phyloP scores from a whole-genome alignment of 1,140 invertebrate genomes.

The Gryllus bimaculatus region DNA sequence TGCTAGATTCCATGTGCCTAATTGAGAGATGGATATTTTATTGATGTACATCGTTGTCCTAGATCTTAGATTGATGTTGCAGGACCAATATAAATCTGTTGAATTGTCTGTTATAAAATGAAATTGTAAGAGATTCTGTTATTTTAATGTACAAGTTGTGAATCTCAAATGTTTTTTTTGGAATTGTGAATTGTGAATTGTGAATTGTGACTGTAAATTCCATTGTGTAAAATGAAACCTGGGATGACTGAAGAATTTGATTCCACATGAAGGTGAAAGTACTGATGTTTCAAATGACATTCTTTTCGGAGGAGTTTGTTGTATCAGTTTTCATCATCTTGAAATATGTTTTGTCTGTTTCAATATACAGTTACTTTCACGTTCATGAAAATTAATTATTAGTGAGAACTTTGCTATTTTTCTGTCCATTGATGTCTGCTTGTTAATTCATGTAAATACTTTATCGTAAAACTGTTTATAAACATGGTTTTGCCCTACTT shows the following conservation, averaged over 20 bases:
- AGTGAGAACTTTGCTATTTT: background rate
- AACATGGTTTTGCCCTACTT: background rate
- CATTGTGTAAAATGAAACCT: background rate
- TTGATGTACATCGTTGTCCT: background rate
- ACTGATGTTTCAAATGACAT: background rate
- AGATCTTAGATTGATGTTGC: background rate
- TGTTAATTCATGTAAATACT: background rate
- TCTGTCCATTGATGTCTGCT: background rate
- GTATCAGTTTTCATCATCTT: background rate
- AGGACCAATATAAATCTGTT: background rate
- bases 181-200: background rate
- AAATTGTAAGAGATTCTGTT: background rate
- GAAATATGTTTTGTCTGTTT: background rate
- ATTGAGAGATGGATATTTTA: background rate
- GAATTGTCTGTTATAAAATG: background rate
- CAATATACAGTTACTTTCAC: background rate
- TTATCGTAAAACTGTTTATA: background rate
- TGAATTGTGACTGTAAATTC: background rate
- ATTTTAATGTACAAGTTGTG: background rate
- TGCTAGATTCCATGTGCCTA: background rate
- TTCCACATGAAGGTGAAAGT: background rate
- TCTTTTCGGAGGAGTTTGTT: background rate
- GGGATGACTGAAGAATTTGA: background rate
- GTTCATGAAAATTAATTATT: background rate
- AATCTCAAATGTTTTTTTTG: background rate